phyloP scores from a whole-genome alignment of 1,140 invertebrate species.

The Zophobas morio region DNA sequence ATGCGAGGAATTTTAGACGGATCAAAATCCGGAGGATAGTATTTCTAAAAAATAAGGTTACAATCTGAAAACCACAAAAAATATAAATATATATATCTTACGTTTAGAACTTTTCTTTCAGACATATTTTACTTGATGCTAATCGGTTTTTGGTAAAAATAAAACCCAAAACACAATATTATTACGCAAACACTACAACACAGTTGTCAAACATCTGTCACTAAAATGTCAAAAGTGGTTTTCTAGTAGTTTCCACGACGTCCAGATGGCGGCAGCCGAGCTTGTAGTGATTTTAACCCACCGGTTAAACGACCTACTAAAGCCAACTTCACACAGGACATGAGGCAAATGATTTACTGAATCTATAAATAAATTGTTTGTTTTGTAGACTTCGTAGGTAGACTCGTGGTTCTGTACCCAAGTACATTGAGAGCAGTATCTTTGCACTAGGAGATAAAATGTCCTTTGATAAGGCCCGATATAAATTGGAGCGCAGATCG shows the following conservation, averaged over 20 bases:
- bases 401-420: not conserved
- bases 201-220: constrained; percentile 8
- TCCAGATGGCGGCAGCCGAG: too few relatives aligned
- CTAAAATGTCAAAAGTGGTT: not conserved
- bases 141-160: too few relatives aligned
- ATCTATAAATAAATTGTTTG: constrained; percentile 11
- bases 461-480: not conserved
- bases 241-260: too few relatives aligned
- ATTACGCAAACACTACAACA: not conserved
- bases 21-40: constrained; percentile 99
- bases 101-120: constrained; percentile 93
- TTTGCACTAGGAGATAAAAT: constrained; percentile 19
- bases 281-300: too few relatives aligned
- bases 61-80: constrained; percentile 48
- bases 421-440: constrained; percentile 20
- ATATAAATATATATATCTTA: constrained; percentile 72
- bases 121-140: constrained; percentile 77
- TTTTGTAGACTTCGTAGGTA: not conserved
- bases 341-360: constrained; percentile 16
- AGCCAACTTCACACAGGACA: too few relatives aligned
- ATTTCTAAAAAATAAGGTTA: constrained; percentile 84
- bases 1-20: constrained; percentile 98
- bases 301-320: too few relatives aligned
- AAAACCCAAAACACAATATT: too few relatives aligned
- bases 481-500: constrained; percentile 2